A percentile compares a stretch with the other conserved stretches of the same genome.
Evolutionary conservation across 2,888 invertebrate genomes (phyloP).

Genomic region (Deilephila elpenor): DNA sequence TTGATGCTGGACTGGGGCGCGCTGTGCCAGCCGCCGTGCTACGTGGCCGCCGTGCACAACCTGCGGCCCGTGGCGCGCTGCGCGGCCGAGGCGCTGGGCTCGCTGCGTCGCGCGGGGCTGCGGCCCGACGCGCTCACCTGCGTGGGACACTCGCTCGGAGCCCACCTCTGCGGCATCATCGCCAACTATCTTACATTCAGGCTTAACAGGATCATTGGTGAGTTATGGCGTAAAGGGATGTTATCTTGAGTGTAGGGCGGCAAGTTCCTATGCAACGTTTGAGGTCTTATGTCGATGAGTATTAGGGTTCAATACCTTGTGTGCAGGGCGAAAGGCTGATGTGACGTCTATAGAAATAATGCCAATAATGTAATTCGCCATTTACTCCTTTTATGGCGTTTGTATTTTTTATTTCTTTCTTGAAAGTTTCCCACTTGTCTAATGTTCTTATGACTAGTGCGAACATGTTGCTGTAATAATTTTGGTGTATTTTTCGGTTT

Average conservation of each 20-base stretch:
- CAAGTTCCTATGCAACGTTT: no score
- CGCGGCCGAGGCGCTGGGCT: conserved; percentile 86
- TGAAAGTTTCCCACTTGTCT: no score
- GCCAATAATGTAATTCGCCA: no score
- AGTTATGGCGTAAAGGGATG: conserved; percentile 34
- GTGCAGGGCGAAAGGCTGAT: no score
- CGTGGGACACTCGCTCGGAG: conserved; percentile 91
- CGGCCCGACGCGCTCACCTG: conserved; percentile 88
- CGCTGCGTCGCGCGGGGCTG: conserved; percentile 87
- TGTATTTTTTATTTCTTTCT: no score
- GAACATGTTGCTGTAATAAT: no score
- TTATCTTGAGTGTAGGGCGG: background rate
- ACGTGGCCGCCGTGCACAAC: conserved; percentile 91
- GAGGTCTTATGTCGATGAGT: no score
- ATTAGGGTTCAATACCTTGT: no score
- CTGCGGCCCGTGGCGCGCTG: conserved; percentile 89
- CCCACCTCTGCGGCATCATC: conserved; percentile 90
- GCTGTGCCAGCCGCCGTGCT: conserved; percentile 88
- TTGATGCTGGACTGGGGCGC: conserved; percentile 92
- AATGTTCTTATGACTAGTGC: no score
- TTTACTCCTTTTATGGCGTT: no score
- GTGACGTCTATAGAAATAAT: no score
- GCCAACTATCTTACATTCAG: conserved; percentile 89
- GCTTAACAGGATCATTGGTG: conserved; percentile 89
- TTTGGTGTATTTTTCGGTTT: no score